These are phyloP conservation scores for Esox masquinongy DNA, from an alignment of 2,797 vertebrate species.

Conservation along the genomic window DNA sequence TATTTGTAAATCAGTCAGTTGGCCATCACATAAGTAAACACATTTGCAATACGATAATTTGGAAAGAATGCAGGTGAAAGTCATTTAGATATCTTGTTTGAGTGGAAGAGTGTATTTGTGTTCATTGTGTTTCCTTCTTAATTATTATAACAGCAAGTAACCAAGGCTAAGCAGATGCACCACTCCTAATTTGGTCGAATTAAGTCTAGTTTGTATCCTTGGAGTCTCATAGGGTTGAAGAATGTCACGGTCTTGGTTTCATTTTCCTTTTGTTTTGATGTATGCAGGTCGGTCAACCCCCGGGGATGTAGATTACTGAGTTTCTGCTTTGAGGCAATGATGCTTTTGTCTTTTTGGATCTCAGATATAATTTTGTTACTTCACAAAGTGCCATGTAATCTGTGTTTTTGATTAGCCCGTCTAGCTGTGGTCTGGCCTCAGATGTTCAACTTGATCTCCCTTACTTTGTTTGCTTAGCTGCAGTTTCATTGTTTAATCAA, in stretches of 20 bases:
- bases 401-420: slow-evolving; percentile 48
- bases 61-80: too few relatives aligned
- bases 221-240: not conserved
- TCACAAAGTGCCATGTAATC: slow-evolving; percentile 19
- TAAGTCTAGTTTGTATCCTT: not conserved
- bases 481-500: slow-evolving; percentile 61
- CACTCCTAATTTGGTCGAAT: not conserved
- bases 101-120: too few relatives aligned
- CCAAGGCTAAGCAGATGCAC: not conserved
- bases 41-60: not conserved
- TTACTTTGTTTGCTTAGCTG: slow-evolving; percentile 45
- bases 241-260: not conserved
- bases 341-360: not conserved
- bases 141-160: too few relatives aligned
- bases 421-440: slow-evolving; percentile 22
- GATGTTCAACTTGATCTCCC: slow-evolving; percentile 64
- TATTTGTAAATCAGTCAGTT: not conserved
- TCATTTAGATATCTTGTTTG: too few relatives aligned
- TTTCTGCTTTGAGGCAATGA: not conserved
- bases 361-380: not conserved
- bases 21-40: not conserved
- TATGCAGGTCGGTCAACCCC: not conserved
- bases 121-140: too few relatives aligned
- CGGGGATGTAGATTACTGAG: not conserved
- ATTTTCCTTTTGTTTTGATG: not conserved